Percentiles rank a stretch among this genome's conserved stretches.
phyloP scores from a whole-genome alignment of 1,140 invertebrate genomes.

The Neuroterus valhalla region DNA sequence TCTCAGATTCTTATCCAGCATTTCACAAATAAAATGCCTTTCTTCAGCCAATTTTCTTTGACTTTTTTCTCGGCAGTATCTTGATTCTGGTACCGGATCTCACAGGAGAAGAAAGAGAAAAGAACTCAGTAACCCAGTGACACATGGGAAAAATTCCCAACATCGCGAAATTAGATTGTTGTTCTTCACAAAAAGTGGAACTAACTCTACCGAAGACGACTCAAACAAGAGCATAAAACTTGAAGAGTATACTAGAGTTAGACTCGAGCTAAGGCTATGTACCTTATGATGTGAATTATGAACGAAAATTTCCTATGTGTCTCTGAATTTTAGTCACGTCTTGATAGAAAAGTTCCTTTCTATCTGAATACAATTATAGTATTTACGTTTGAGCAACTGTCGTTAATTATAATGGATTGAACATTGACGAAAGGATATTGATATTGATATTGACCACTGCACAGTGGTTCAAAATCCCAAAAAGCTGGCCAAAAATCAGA shows the following conservation, averaged over 20 bases:
- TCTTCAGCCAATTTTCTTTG: neutral
- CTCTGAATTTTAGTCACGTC: constrained; percentile 36
- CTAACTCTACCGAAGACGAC: neutral
- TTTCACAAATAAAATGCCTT: neutral
- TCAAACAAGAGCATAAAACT: too few species aligned
- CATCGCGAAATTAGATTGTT: neutral
- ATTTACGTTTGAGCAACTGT: constrained; percentile 13
- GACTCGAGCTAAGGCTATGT: neutral
- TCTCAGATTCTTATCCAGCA: constrained; percentile 25
- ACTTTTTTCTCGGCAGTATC: neutral
- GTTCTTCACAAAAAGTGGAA: constrained; percentile 1
- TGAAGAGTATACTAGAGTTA: neutral
- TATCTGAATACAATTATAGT: constrained; percentile 35
- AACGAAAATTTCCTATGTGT: constrained; percentile 41
- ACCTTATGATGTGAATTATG: constrained; percentile 32
- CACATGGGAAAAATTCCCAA: constrained; percentile 43
- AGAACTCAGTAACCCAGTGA: constrained; percentile 41
- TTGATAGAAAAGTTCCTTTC: constrained; percentile 32
- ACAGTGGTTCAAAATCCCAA: too few species aligned
- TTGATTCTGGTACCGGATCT: neutral
- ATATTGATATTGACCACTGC: too few species aligned
- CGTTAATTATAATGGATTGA: constrained; percentile 32
- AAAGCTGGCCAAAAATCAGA: too few species aligned
- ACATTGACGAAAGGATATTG: constrained; percentile 34
- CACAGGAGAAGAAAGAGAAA: neutral